A percentile compares a stretch with the other conserved stretches of the same genome.
Conservation (phyloP, 2,888 invertebrate genomes). For the Platycheirus albimanus region DNA sequence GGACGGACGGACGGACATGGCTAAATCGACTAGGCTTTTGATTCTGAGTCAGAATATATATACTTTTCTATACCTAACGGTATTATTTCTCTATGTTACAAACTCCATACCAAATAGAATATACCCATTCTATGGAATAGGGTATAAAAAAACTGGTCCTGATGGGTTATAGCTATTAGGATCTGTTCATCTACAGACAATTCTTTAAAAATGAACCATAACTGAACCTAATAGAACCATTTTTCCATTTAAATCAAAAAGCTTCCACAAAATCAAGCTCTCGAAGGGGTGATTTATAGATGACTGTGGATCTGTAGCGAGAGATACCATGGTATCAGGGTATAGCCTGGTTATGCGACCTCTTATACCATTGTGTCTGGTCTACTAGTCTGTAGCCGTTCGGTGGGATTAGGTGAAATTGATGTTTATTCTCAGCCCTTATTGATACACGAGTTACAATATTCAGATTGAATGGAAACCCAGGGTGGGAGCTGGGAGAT, state of each 20-base stretch:
- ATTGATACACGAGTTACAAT: constrained; percentile 43
- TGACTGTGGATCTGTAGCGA: constrained; percentile 16
- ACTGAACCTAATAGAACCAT: constrained; percentile 63
- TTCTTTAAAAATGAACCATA: constrained; percentile 6
- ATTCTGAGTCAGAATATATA: too few relatives aligned
- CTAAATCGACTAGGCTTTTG: too few relatives aligned
- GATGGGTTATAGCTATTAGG: constrained; percentile 58
- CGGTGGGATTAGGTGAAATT: constrained; percentile 64
- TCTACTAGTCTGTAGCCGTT: constrained; percentile 38
- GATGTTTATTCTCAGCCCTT: constrained; percentile 49
- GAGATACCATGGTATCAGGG: constrained; percentile 62
- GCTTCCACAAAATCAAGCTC: constrained; percentile 21
- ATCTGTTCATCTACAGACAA: constrained; percentile 53
- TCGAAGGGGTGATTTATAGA: constrained; percentile 44
- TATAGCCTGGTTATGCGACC: constrained; percentile 53
- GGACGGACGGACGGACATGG: too few relatives aligned
- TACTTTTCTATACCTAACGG: too few relatives aligned
- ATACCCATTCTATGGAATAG: too few relatives aligned
- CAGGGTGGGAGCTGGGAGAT: neutral
- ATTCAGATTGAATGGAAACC: constrained; percentile 29
- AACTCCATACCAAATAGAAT: too few relatives aligned
- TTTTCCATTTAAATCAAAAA: constrained; percentile 52
- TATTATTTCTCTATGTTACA: too few relatives aligned
- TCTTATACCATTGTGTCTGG: constrained; percentile 46
- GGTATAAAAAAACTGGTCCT: too few relatives aligned